These are phyloP conservation scores for Psilopogon haemacephalus DNA, from an alignment of 2,113 vertebrate species.

Conservation along the genomic window DNA sequence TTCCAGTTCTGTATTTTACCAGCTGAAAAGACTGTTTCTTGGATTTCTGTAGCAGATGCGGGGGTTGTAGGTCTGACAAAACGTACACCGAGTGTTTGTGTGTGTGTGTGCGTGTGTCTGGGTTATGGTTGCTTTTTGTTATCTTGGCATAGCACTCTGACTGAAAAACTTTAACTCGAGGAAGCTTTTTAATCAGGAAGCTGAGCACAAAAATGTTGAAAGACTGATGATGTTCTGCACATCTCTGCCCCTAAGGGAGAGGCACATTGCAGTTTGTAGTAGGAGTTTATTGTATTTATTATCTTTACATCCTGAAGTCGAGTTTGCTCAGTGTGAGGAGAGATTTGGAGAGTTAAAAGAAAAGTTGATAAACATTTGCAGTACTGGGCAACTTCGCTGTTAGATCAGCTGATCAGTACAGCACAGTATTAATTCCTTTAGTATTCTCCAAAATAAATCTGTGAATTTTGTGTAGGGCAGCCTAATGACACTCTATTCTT, in stretches of 20 bases:
- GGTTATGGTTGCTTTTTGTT: not conserved
- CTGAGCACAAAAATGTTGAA: not conserved
- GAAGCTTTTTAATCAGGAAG: not conserved
- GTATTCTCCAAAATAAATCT: not conserved
- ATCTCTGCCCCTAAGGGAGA: not conserved
- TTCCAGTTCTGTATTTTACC: not conserved
- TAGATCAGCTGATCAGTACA: not conserved
- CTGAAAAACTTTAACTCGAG: conserved; percentile 30
- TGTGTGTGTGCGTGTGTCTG: not conserved
- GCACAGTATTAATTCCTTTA: not conserved
- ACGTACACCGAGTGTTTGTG: fast-evolving
- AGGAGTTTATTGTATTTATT: not conserved
- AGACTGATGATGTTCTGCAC: not conserved
- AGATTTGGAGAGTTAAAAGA: not conserved
- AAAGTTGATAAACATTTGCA: not conserved
- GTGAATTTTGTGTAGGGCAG: not conserved
- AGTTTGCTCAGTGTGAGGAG: not conserved
- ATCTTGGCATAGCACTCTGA: not conserved
- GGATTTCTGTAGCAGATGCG: not conserved
- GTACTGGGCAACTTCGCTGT: not conserved
- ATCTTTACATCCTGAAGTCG: not conserved
- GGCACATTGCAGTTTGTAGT: not conserved
- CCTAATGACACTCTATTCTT: not conserved
- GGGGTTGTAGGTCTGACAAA: not conserved
- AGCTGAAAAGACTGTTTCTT: fast-evolving